These are phyloP conservation scores for Rhizoglyphus robini DNA, from an alignment of 1,140 invertebrate species.

Conservation along the genomic window DNA sequence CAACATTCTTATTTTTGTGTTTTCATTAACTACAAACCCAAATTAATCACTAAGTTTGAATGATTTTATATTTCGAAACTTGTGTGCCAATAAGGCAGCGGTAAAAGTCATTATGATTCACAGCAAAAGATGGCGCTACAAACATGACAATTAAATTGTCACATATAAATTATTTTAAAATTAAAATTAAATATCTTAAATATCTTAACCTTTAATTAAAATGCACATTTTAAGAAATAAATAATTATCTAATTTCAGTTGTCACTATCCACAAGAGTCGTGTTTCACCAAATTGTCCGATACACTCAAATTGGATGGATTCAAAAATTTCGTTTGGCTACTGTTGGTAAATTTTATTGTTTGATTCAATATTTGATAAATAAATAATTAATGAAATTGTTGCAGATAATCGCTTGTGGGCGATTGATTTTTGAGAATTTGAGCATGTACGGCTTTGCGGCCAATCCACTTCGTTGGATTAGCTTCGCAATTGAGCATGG, in stretches of 20 bases:
- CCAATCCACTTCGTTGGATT: slow-evolving; percentile 5
- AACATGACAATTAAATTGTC: background rate
- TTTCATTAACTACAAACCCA: no score
- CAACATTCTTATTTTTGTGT: no score
- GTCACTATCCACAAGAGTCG: background rate
- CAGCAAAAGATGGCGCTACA: background rate
- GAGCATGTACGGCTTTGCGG: background rate
- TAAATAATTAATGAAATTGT: background rate
- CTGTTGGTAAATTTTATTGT: background rate
- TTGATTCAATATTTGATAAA: background rate
- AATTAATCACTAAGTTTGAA: no score
- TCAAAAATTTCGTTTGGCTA: slow-evolving; percentile 4
- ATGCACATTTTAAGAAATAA: no score
- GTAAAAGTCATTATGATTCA: background rate
- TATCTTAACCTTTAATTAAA: background rate
- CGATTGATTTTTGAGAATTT: slow-evolving; percentile 1
- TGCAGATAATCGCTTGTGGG: background rate
- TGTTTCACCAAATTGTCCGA: background rate
- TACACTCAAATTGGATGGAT: slow-evolving; percentile 2
- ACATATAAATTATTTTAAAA: background rate
- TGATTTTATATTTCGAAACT: no score
- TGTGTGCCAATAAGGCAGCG: no score
- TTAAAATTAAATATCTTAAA: background rate
- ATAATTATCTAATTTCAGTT: no score
- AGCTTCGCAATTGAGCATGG: background rate